phyloP scores from a whole-genome alignment of 2,797 vertebrate genomes.

The Phyllotis vaccarum region DNA sequence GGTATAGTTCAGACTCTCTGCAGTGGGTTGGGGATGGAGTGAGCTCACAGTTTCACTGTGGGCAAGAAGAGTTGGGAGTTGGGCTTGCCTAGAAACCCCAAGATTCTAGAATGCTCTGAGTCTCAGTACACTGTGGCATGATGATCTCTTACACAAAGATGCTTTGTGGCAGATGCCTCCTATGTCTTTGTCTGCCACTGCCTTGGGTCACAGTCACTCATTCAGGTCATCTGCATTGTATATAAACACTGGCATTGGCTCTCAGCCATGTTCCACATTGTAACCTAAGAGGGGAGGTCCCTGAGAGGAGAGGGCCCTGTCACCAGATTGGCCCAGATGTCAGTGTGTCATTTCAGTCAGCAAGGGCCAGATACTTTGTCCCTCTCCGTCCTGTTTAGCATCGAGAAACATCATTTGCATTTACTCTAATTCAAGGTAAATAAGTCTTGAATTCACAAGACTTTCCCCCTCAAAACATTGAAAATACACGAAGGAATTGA shows the following conservation, averaged over 20 bases:
- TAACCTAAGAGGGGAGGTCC: neutral
- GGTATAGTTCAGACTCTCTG: neutral
- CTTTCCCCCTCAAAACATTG: neutral
- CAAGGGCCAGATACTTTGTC: neutral
- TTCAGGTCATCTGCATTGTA: neutral
- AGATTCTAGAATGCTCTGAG: neutral
- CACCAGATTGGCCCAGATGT: neutral
- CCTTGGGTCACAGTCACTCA: neutral
- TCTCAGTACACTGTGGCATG: neutral
- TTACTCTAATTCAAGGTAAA: conserved; percentile 36
- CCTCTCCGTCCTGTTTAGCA: neutral
- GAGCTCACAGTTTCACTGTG: neutral
- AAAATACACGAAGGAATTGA: neutral
- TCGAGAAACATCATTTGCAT: neutral
- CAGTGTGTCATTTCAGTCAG: neutral
- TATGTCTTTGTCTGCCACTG: neutral
- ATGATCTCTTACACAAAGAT: neutral
- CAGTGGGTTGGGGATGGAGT: neutral
- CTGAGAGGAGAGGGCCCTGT: neutral
- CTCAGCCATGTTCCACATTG: neutral
- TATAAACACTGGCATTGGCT: neutral
- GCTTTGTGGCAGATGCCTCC: neutral
- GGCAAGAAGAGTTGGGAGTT: neutral
- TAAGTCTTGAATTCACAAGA: neutral
- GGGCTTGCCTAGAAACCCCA: neutral